Conservation (phyloP, 2,797 vertebrate genomes). For the Chelmon rostratus region DNA sequence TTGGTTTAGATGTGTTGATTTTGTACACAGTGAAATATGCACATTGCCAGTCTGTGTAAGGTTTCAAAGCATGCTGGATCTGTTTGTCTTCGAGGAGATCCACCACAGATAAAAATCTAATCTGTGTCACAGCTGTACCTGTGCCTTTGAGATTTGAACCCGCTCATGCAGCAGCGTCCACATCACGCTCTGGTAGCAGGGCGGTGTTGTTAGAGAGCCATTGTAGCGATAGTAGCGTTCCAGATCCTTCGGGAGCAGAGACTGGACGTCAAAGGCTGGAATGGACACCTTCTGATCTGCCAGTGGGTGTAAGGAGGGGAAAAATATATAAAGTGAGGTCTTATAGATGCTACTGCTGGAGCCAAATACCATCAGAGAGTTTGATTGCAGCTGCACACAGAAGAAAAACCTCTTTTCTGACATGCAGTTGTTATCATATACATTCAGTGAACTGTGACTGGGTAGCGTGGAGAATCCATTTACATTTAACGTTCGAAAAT, state of each 20-base stretch:
- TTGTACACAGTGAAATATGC: background rate
- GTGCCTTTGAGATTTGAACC: slow-evolving; percentile 87
- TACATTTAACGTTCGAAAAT: background rate
- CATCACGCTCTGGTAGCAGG: slow-evolving; percentile 91
- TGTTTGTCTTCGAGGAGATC: background rate
- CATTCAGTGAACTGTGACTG: background rate
- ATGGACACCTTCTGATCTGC: slow-evolving; percentile 87
- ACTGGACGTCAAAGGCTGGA: slow-evolving; percentile 89
- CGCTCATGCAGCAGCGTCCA: slow-evolving; percentile 94
- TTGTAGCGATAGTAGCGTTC: slow-evolving; percentile 92
- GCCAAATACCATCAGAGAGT: background rate
- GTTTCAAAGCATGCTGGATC: background rate
- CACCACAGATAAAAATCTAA: background rate
- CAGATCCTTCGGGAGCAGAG: slow-evolving; percentile 89
- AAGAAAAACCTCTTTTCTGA: no score
- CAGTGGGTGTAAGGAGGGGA: slow-evolving; percentile 13
- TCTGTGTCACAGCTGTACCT: slow-evolving; percentile 82
- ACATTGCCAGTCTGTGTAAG: background rate
- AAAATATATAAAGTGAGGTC: background rate
- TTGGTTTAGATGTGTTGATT: background rate
- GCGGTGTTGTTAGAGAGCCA: slow-evolving; percentile 95
- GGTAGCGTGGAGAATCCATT: background rate
- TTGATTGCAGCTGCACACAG: background rate
- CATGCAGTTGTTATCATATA: background rate
- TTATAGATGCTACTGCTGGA: background rate